phyloP scores from a whole-genome alignment of 1,140 invertebrate genomes.

The Drosophila virilis region DNA sequence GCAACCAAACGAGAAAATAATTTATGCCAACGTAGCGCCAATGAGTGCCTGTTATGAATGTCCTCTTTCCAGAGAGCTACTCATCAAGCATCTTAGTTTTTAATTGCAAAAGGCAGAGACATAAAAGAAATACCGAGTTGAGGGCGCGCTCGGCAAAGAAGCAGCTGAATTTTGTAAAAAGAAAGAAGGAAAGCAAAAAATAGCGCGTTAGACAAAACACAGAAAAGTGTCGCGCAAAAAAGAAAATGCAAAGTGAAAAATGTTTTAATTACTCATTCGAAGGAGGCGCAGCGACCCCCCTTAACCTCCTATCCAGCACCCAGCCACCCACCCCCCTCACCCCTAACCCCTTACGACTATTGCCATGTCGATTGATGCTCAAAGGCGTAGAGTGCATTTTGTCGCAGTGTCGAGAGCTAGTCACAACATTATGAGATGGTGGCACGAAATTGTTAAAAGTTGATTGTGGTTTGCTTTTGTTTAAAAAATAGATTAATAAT shows the following conservation, averaged over 20 bases:
- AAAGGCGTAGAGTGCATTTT: slow-evolving; percentile 34
- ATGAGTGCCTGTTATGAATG: slow-evolving; percentile 14
- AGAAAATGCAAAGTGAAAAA: slow-evolving; percentile 70
- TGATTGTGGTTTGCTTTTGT: neutral
- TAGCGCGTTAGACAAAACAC: slow-evolving; percentile 57
- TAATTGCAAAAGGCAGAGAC: slow-evolving; percentile 60
- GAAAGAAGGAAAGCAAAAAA: slow-evolving; percentile 13
- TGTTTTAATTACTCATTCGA: slow-evolving; percentile 83
- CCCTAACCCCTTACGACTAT: neutral
- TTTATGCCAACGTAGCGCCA: slow-evolving; percentile 15
- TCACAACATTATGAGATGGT: neutral
- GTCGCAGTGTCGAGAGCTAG: slow-evolving; percentile 34
- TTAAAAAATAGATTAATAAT: neutral
- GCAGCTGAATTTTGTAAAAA: slow-evolving; percentile 19
- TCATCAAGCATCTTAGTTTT: slow-evolving; percentile 54
- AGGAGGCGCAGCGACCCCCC: slow-evolving; percentile 27
- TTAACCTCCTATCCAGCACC: neutral
- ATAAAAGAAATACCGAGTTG: slow-evolving; percentile 37
- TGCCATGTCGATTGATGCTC: slow-evolving; percentile 15
- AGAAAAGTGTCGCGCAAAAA: slow-evolving; percentile 47
- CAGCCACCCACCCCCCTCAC: neutral
- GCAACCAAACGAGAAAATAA: neutral
- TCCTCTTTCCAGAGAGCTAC: slow-evolving; percentile 8
- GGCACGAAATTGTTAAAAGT: neutral
- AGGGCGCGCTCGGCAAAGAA: slow-evolving; percentile 35